Percentiles rank a stretch among this genome's conserved stretches.
Conservation (phyloP, 2,888 invertebrate species). For the Cylindroiulus punctatus region DNA sequence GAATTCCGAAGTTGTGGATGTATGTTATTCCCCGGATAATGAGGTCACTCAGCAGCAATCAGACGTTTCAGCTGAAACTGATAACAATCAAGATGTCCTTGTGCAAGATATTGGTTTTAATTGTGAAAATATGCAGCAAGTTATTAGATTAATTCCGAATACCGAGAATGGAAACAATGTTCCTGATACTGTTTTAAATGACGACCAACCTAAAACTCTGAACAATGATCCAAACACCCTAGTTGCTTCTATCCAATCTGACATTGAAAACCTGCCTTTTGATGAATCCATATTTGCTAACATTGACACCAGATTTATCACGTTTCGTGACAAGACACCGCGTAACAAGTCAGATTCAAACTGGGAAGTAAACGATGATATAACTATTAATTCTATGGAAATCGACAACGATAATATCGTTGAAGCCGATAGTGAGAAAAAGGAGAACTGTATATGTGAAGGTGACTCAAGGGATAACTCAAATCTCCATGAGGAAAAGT, state of each 20-base stretch:
- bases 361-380: neutral
- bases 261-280: neutral
- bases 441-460: neutral
- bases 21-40: neutral
- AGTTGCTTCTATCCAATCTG: neutral
- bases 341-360: neutral
- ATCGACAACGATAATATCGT: too few relatives aligned
- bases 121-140: neutral
- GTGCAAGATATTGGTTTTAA: neutral
- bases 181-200: neutral
- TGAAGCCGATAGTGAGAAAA: neutral
- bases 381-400: neutral
- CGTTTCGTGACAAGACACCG: slow-evolving; percentile 39
- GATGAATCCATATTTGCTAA: slow-evolving; percentile 19
- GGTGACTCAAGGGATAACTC: neutral
- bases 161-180: neutral
- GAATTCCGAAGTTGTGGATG: neutral
- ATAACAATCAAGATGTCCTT: neutral
- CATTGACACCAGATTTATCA: slow-evolving; percentile 50
- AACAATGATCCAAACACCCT: neutral
- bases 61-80: neutral
- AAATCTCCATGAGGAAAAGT: neutral
- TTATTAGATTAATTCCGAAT: neutral
- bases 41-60: neutral
- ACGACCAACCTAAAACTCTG: neutral